Conservation (phyloP, 2,113 vertebrate species). For the Callithrix jacchus region DNA sequence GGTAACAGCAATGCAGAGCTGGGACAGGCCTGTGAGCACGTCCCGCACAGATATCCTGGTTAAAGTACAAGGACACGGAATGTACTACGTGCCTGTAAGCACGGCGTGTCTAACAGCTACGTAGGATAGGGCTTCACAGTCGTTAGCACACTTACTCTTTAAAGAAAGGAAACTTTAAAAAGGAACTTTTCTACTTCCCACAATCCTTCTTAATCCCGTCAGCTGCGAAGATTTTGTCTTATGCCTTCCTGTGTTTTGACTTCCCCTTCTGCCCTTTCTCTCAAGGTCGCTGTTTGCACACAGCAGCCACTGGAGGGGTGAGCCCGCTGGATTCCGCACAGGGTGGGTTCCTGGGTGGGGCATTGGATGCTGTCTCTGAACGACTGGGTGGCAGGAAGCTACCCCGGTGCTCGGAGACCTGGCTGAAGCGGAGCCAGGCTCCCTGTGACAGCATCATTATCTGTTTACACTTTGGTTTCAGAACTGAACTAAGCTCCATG, state of each 20-base stretch:
- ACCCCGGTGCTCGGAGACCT: fast-evolving
- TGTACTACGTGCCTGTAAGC: no score
- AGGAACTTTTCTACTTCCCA: no score
- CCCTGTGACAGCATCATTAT: fast-evolving
- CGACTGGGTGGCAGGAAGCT: fast-evolving
- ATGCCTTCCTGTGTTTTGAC: fast-evolving
- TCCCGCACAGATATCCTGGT: no score
- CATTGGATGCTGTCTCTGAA: fast-evolving
- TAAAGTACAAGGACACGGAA: no score
- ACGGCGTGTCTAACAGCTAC: no score
- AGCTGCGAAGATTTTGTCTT: fast-evolving
- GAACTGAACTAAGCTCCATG: neutral
- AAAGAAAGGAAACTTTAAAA: no score
- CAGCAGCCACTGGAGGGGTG: fast-evolving
- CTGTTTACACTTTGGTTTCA: neutral
- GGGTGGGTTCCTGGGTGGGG: neutral
- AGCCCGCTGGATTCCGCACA: fast-evolving
- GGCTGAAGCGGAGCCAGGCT: fast-evolving
- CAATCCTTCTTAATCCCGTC: neutral
- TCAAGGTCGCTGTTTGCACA: fast-evolving
- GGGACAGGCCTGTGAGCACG: no score
- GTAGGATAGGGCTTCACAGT: no score
- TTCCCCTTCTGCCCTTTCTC: neutral
- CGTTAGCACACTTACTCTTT: no score
- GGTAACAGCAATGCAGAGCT: no score